These are phyloP conservation scores for Sciurus carolinensis DNA, from an alignment of 2,797 vertebrate species.

Conservation along the genomic window DNA sequence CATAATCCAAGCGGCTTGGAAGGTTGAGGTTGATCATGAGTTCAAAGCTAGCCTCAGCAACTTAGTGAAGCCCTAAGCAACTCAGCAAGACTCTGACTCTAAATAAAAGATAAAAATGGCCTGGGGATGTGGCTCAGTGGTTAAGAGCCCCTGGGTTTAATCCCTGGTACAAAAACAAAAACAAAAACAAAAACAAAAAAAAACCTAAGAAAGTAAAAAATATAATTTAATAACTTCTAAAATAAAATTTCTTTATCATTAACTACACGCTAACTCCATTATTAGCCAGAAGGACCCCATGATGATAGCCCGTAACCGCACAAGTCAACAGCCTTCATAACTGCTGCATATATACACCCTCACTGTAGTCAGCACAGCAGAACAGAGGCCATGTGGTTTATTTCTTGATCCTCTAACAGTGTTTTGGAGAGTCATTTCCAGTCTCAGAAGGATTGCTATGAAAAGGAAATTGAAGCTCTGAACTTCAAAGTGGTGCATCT, in stretches of 20 bases:
- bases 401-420: slow-evolving; percentile 85
- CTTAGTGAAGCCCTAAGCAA: too few species aligned
- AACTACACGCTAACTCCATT: background rate
- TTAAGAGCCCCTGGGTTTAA: too few species aligned
- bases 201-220: background rate
- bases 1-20: too few species aligned
- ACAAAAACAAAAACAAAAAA: background rate
- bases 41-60: too few species aligned
- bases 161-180: background rate
- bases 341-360: accelerated
- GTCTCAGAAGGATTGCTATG: slow-evolving; percentile 93
- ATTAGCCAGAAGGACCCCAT: background rate
- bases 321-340: background rate
- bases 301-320: background rate
- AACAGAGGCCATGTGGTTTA: background rate
- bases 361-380: background rate
- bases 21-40: too few species aligned
- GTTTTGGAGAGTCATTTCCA: slow-evolving; percentile 94
- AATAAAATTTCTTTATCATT: background rate
- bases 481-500: slow-evolving; percentile 95
- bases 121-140: too few species aligned
- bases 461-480: slow-evolving; percentile 94
- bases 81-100: too few species aligned
- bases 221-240: background rate
- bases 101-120: too few species aligned